These are phyloP conservation scores for Lottia gigantea DNA, from an alignment of 2,888 invertebrate species.

Conservation along the genomic window DNA sequence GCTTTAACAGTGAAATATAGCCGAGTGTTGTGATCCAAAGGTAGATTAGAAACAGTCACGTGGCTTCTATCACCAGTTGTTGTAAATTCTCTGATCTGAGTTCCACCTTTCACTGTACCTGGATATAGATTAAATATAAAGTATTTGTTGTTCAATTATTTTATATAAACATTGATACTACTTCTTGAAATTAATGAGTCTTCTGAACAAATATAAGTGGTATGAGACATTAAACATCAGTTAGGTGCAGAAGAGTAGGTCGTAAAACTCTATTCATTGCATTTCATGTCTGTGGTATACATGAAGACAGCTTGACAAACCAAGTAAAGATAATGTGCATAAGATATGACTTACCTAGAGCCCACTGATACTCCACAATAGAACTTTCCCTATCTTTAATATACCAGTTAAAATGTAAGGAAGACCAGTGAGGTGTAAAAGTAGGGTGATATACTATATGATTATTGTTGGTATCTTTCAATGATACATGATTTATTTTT, in stretches of 20 bases:
- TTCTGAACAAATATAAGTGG: too few relatives aligned
- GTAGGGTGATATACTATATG: slow-evolving; percentile 12
- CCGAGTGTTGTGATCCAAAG: slow-evolving; percentile 38
- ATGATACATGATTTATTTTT: slow-evolving; percentile 14
- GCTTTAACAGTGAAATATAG: slow-evolving; percentile 47
- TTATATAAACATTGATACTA: too few relatives aligned
- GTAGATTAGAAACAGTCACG: slow-evolving; percentile 33
- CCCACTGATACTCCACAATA: slow-evolving; percentile 28
- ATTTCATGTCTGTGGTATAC: too few relatives aligned
- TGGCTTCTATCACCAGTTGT: slow-evolving; percentile 39
- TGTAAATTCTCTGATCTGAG: slow-evolving; percentile 35
- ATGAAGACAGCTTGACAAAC: not conserved
- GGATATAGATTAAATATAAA: too few relatives aligned
- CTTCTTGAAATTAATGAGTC: too few relatives aligned
- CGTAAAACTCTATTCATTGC: too few relatives aligned
- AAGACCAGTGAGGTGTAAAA: slow-evolving; percentile 27
- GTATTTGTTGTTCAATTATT: too few relatives aligned
- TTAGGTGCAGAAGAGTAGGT: too few relatives aligned
- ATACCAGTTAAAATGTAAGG: slow-evolving; percentile 28
- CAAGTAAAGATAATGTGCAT: not conserved
- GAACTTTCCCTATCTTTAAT: slow-evolving; percentile 23
- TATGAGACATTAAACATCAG: too few relatives aligned
- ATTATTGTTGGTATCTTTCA: not conserved
- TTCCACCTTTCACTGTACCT: slow-evolving; percentile 42
- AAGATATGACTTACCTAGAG: slow-evolving; percentile 18